Conservation (phyloP, 37 sponge, comb jelly and placozoan species). For the Aphrocallistes beatrix region DNA sequence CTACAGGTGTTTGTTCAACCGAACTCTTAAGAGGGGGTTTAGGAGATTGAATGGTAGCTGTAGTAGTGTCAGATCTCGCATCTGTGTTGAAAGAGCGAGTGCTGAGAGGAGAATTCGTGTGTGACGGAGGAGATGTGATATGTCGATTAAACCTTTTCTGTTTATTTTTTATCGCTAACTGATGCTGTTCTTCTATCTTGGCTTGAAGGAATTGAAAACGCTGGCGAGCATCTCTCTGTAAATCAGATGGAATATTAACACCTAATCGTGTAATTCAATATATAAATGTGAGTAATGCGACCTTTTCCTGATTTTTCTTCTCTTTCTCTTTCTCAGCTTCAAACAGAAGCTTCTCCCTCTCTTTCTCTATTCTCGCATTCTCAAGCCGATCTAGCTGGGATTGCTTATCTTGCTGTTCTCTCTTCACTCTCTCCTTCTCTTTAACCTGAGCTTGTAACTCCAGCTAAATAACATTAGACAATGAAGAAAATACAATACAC, state of each 20-base stretch:
- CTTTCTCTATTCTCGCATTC: neutral
- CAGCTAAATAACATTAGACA: no score
- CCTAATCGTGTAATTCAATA: neutral
- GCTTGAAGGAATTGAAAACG: neutral
- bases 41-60: neutral
- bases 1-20: neutral
- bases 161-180: neutral
- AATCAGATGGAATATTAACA: neutral
- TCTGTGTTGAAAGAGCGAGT: neutral
- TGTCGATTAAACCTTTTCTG: neutral
- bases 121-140: neutral
- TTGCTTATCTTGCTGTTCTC: neutral
- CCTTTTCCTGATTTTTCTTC: neutral
- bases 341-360: neutral
- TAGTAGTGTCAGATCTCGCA: neutral
- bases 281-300: no score
- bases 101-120: neutral
- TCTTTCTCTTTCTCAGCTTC: neutral
- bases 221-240: neutral
- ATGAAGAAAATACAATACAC: no score
- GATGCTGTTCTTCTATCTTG: neutral
- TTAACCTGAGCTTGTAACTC: neutral
- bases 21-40: neutral
- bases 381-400: neutral
- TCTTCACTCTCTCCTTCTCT: neutral